These are phyloP conservation scores for Petrocephalus schoutedeni DNA, from an alignment of 2,797 vertebrate species.

Conservation along the genomic window DNA sequence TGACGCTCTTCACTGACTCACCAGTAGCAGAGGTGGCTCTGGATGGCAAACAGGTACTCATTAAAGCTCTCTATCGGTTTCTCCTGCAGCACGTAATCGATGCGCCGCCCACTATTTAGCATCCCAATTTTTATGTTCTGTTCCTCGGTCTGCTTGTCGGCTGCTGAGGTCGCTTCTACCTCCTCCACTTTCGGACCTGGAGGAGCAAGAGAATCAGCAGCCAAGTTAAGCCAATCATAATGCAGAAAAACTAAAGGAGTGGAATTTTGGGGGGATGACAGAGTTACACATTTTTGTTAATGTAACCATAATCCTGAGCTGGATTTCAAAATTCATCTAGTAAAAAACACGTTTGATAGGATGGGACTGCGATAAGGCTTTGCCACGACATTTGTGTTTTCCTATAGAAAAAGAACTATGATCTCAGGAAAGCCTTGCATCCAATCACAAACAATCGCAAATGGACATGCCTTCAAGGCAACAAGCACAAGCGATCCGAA, in stretches of 20 bases:
- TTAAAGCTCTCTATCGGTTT: conserved; percentile 78
- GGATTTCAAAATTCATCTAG: neutral
- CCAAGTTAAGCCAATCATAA: neutral
- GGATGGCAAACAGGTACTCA: conserved; percentile 72
- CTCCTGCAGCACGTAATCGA: conserved; percentile 76
- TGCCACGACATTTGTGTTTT: neutral
- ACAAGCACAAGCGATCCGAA: neutral
- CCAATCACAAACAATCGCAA: neutral
- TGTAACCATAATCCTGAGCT: neutral
- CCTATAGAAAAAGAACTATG: neutral
- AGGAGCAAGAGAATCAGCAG: neutral
- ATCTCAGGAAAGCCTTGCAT: neutral
- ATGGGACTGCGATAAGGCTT: neutral
- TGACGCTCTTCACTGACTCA: conserved; percentile 36
- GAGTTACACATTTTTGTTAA: neutral
- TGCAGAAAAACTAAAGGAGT: neutral
- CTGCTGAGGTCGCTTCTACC: neutral
- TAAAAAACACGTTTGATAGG: neutral
- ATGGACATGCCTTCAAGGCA: neutral
- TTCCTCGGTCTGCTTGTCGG: conserved; percentile 28
- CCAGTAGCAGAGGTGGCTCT: conserved; percentile 76
- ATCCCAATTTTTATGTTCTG: conserved; percentile 58
- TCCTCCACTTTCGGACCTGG: conserved; percentile 18
- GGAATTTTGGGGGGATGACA: neutral
- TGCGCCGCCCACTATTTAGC: conserved; percentile 69